These are phyloP conservation scores for Ornithoptera priamus DNA, from an alignment of 2,888 invertebrate genomes.

Conservation along the genomic window DNA sequence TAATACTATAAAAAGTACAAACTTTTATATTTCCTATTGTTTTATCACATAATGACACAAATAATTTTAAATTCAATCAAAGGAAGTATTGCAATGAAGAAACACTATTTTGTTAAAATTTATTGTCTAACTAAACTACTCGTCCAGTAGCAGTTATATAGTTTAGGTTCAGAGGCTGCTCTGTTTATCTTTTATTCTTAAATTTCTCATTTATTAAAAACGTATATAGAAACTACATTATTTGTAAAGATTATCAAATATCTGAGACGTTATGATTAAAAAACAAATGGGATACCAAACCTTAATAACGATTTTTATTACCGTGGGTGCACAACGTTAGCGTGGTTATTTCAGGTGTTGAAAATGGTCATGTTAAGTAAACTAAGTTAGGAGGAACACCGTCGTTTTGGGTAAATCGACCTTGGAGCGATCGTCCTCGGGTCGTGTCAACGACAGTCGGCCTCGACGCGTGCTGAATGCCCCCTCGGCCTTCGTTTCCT, in stretches of 20 bases:
- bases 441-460: slow-evolving; percentile 73
- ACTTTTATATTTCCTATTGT: background rate
- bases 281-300: background rate
- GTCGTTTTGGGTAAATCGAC: slow-evolving; percentile 58
- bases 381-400: slow-evolving; percentile 33
- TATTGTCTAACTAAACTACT: no score
- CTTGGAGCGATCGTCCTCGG: slow-evolving; percentile 69
- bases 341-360: background rate
- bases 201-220: no score
- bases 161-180: no score
- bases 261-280: no score
- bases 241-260: no score
- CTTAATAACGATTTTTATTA: background rate
- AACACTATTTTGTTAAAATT: no score
- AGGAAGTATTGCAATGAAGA: no score
- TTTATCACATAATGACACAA: background rate
- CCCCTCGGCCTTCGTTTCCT: slow-evolving; percentile 39
- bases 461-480: slow-evolving; percentile 51
- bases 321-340: background rate
- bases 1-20: background rate
- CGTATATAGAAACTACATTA: no score
- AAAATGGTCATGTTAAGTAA: slow-evolving; percentile 20
- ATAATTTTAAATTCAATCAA: no score
- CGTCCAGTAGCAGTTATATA: no score
- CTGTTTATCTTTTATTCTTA: no score